These are phyloP conservation scores for Tamias sibiricus DNA, from an alignment of 2,113 vertebrate species.

Conservation along the genomic window DNA sequence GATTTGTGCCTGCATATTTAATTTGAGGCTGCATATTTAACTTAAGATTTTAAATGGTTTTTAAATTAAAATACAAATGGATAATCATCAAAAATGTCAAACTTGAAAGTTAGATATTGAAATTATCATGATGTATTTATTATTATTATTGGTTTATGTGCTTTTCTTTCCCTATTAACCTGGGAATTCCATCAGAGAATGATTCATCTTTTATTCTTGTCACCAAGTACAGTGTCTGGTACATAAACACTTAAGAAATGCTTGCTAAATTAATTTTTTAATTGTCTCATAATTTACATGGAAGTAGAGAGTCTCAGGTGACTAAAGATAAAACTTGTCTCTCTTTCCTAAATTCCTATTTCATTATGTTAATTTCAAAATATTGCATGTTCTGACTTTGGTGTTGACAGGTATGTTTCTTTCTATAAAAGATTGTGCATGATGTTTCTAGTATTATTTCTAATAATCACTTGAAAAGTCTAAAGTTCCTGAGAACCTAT, in stretches of 20 bases:
- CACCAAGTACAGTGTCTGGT: slow-evolving; percentile 6
- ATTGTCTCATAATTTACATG: slow-evolving; percentile 50
- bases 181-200: not conserved
- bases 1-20: not conserved
- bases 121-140: not conserved
- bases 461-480: not conserved
- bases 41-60: slow-evolving; percentile 1
- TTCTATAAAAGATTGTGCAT: not conserved
- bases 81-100: slow-evolving; percentile 25
- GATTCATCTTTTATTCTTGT: not conserved
- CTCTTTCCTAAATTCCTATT: slow-evolving; percentile 4
- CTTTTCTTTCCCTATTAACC: slow-evolving; percentile 31
- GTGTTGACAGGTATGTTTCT: not conserved
- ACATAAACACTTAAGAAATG: slow-evolving; percentile 43
- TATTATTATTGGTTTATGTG: not conserved
- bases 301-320: slow-evolving; percentile 42
- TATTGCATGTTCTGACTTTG: slow-evolving; percentile 16
- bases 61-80: slow-evolving; percentile 57
- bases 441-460: not conserved
- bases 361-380: slow-evolving; percentile 21
- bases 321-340: slow-evolving; percentile 4
- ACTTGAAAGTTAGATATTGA: not conserved
- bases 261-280: slow-evolving; percentile 61
- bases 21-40: not conserved
- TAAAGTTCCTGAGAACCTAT: not conserved